These are phyloP conservation scores for Syngnathus acus DNA, from an alignment of 2,797 vertebrate genomes.

Conservation along the genomic window DNA sequence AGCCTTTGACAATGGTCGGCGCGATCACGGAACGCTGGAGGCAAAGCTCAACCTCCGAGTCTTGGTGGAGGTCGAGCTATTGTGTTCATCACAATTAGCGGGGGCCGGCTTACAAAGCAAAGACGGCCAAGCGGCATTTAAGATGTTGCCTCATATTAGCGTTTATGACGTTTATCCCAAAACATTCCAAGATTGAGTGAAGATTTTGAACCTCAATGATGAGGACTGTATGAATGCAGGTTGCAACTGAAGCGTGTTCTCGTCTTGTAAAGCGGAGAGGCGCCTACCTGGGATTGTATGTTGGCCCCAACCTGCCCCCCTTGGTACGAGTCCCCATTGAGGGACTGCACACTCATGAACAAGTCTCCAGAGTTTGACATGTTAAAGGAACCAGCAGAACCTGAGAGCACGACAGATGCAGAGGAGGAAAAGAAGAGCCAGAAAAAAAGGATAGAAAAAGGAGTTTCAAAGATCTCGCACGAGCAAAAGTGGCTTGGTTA, in stretches of 20 bases:
- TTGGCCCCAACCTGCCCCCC: slow-evolving; percentile 99
- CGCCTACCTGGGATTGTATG: slow-evolving; percentile 99
- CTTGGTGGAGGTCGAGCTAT: slow-evolving; percentile 47
- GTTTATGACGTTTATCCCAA: too few relatives aligned
- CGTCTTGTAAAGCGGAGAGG: slow-evolving; percentile 27
- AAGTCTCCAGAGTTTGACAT: slow-evolving; percentile 99
- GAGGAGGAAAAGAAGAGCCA: slow-evolving; percentile 25
- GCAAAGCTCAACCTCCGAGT: slow-evolving; percentile 52
- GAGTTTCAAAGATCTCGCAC: slow-evolving; percentile 65
- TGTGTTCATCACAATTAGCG: slow-evolving; percentile 12
- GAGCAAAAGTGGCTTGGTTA: slow-evolving; percentile 62
- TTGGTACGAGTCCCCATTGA: slow-evolving; percentile 99
- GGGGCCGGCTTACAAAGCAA: too few relatives aligned
- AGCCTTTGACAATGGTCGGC: slow-evolving; percentile 56
- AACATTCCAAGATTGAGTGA: too few relatives aligned
- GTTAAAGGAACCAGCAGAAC: slow-evolving; percentile 99
- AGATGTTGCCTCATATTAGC: too few relatives aligned
- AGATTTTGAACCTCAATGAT: too few relatives aligned
- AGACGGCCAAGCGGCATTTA: too few relatives aligned
- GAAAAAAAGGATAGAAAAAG: slow-evolving; percentile 30
- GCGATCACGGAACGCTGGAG: slow-evolving; percentile 43
- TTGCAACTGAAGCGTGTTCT: background rate
- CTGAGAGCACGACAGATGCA: slow-evolving; percentile 80
- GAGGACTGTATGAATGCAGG: background rate
- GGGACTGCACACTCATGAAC: slow-evolving; percentile 99